A percentile compares a stretch with the other conserved stretches of the same genome.
Evolutionary conservation across 2,113 vertebrate genomes (phyloP).

Genomic region (Corythaeola cristata): DNA sequence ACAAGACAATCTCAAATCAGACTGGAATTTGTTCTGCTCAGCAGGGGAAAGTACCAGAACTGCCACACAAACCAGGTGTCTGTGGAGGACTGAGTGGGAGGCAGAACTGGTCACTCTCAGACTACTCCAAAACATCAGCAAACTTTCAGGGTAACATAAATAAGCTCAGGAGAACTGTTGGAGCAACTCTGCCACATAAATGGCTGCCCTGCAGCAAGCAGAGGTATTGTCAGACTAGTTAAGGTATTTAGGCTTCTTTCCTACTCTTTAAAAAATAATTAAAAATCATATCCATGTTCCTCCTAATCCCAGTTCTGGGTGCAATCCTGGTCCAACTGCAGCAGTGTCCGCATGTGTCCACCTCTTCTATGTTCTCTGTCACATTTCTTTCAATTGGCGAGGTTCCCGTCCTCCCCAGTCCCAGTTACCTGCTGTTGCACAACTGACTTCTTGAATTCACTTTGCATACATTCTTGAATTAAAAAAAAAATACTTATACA

Average conservation of each 20-base stretch:
- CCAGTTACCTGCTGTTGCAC: background rate
- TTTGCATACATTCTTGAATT: background rate
- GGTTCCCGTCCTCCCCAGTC: background rate
- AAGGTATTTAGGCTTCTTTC: background rate
- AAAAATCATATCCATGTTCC: background rate
- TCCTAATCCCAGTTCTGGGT: background rate
- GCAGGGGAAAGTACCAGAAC: background rate
- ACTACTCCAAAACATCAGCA: background rate
- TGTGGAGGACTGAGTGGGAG: background rate
- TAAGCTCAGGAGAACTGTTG: background rate
- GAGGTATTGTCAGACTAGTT: background rate
- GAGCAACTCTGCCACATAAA: background rate
- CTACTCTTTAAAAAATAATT: background rate
- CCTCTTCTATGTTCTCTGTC: background rate
- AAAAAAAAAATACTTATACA: background rate
- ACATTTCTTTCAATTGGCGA: background rate
- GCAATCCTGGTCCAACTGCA: background rate
- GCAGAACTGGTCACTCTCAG: background rate
- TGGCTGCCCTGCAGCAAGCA: background rate
- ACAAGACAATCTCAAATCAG: background rate
- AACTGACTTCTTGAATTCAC: background rate
- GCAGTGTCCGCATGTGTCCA: background rate
- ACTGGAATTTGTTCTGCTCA: background rate
- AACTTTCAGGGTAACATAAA: background rate
- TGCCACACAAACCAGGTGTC: background rate